phyloP scores from a whole-genome alignment of 1,140 invertebrate species.

The Temnothorax curvispinosus region DNA sequence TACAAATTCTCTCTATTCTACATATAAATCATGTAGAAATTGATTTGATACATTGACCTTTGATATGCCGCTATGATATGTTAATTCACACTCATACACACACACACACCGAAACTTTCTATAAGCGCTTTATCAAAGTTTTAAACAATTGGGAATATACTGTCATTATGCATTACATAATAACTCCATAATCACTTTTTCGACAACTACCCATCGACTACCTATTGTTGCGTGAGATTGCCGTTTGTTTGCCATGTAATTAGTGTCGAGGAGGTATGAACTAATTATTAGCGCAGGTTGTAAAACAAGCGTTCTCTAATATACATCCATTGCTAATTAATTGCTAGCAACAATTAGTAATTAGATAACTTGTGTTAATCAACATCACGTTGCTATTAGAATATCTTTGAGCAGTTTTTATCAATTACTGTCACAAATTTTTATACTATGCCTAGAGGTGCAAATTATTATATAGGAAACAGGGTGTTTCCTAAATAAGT shows the following conservation, averaged over 20 bases:
- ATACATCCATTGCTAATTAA: constrained; percentile 65
- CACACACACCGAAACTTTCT: not conserved
- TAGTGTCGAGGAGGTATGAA: constrained; percentile 54
- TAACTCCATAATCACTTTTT: constrained; percentile 55
- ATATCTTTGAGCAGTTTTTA: constrained; percentile 15
- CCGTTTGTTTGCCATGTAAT: constrained; percentile 50
- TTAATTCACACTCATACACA: not conserved
- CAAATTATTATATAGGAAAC: not conserved
- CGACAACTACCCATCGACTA: constrained; percentile 44
- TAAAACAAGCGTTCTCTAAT: constrained; percentile 66
- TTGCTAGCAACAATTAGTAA: constrained; percentile 54
- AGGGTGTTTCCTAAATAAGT: too few relatives aligned
- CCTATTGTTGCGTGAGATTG: constrained; percentile 24
- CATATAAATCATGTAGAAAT: not conserved
- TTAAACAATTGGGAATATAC: constrained; percentile 30
- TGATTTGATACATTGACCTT: not conserved
- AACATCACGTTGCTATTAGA: constrained; percentile 11
- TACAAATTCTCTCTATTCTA: not conserved
- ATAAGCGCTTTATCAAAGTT: constrained; percentile 25
- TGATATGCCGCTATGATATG: not conserved
- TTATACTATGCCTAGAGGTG: not conserved
- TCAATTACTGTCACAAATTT: constrained; percentile 11
- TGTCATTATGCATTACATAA: constrained; percentile 50
- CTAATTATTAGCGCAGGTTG: constrained; percentile 64
- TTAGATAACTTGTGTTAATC: constrained; percentile 70